A percentile compares a stretch with the other conserved stretches of the same genome.
Evolutionary conservation across 2,797 vertebrate genomes (phyloP).

Genomic region (Crossoptilon crossoptilon): DNA sequence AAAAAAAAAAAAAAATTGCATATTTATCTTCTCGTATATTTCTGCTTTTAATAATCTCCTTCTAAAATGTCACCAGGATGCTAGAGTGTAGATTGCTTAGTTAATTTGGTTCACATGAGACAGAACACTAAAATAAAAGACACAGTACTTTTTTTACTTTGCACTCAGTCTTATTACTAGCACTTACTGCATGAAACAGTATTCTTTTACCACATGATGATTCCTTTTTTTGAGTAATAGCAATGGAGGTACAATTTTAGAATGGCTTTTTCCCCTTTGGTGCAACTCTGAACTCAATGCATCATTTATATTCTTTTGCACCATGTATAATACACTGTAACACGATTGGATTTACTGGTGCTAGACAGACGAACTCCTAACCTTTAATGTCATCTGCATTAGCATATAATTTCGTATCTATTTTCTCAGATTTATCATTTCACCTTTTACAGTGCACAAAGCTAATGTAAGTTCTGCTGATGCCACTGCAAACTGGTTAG

Average conservation of each 20-base stretch:
- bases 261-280: slow-evolving; percentile 52
- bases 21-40: neutral
- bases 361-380: slow-evolving; percentile 65
- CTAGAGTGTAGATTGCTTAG: neutral
- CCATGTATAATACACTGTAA: slow-evolving; percentile 52
- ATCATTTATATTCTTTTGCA: slow-evolving; percentile 67
- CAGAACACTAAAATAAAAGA: neutral
- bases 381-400: slow-evolving; percentile 74
- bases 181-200: slow-evolving; percentile 12
- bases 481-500: slow-evolving; percentile 61
- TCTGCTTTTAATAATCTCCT: neutral
- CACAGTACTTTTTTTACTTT: neutral
- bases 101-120: neutral
- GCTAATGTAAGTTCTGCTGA: slow-evolving; percentile 73
- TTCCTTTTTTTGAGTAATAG: slow-evolving; percentile 43
- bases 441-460: slow-evolving; percentile 72
- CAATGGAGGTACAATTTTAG: slow-evolving; percentile 51
- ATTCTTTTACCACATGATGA: slow-evolving; percentile 12
- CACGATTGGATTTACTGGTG: slow-evolving; percentile 69
- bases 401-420: slow-evolving; percentile 75
- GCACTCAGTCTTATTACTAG: neutral
- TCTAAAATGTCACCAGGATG: neutral
- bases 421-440: slow-evolving; percentile 76
- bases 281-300: slow-evolving; percentile 54
- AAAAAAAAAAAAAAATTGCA: neutral